Evolutionary conservation across 2,888 invertebrate species (phyloP).

Genomic region (Conchocele bisecta): DNA sequence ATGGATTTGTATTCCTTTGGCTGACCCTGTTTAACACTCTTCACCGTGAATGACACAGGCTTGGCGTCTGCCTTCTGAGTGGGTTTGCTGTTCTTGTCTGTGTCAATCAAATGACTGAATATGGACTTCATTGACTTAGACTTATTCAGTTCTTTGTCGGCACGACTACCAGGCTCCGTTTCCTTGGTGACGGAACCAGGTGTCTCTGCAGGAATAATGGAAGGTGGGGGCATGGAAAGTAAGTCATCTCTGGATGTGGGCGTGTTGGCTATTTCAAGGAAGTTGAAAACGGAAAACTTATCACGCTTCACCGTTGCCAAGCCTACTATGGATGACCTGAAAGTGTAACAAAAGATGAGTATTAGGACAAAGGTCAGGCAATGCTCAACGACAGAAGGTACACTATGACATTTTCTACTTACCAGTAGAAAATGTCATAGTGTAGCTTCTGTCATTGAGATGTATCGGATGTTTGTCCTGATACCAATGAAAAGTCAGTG

Average conservation of each 20-base stretch:
- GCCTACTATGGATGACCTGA: conserved; percentile 80
- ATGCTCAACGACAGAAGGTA: too few relatives aligned
- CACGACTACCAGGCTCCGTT: conserved; percentile 7
- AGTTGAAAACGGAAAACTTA: conserved; percentile 90
- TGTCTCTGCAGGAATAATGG: not conserved
- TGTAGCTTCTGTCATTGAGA: too few relatives aligned
- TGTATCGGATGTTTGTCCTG: too few relatives aligned
- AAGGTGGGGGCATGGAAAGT: conserved; percentile 8
- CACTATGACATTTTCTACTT: too few relatives aligned
- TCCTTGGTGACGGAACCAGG: not conserved
- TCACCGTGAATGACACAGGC: conserved; percentile 50
- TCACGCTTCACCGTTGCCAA: conserved; percentile 87
- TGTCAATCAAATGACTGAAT: conserved; percentile 56
- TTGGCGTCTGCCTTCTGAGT: conserved; percentile 25
- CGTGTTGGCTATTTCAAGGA: conserved; percentile 84
- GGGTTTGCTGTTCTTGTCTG: conserved; percentile 37
- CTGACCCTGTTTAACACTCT: conserved; percentile 36
- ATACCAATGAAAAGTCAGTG: too few relatives aligned
- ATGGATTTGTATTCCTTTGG: conserved; percentile 53
- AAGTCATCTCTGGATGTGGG: not conserved
- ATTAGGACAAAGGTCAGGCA: too few relatives aligned
- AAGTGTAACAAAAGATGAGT: conserved; percentile 20
- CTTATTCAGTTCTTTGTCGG: conserved; percentile 34
- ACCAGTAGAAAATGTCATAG: too few relatives aligned
- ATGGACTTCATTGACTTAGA: conserved; percentile 55